These are phyloP conservation scores for Adelges cooleyi DNA, from an alignment of 1,140 invertebrate genomes.

Conservation along the genomic window DNA sequence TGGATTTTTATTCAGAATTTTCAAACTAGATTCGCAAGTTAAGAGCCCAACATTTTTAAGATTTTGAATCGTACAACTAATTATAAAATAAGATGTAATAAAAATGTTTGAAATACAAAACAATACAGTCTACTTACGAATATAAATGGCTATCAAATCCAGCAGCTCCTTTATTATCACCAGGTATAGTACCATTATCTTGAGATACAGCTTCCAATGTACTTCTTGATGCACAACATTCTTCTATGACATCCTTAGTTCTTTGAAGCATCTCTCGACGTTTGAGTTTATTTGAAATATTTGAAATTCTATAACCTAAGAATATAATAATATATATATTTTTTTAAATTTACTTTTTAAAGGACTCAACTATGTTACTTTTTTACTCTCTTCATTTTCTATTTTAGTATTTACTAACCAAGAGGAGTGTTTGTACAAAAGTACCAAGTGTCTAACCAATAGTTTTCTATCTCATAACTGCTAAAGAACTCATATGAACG, in stretches of 20 bases:
- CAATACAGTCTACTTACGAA: constrained; percentile 37
- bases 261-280: not conserved
- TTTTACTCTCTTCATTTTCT: not conserved
- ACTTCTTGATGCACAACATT: not conserved
- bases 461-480: constrained; percentile 17
- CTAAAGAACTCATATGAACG: constrained; percentile 12
- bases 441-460: constrained; percentile 23
- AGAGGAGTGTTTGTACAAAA: constrained; percentile 24
- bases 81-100: not conserved
- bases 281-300: constrained; percentile 37
- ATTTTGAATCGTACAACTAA: too few species aligned
- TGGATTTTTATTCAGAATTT: too few species aligned
- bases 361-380: not conserved
- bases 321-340: constrained; percentile 29
- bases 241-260: constrained; percentile 2
- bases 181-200: constrained; percentile 53
- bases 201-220: constrained; percentile 37
- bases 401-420: not conserved
- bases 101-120: not conserved
- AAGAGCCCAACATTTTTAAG: too few species aligned
- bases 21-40: too few species aligned
- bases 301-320: constrained; percentile 33
- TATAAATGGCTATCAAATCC: constrained; percentile 60
- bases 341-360: not conserved
- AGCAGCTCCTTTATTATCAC: constrained; percentile 57